Base-by-base conservation (phyloP, 1,140 invertebrate genomes). In the Maconellicoccus hirsutus region DNA sequence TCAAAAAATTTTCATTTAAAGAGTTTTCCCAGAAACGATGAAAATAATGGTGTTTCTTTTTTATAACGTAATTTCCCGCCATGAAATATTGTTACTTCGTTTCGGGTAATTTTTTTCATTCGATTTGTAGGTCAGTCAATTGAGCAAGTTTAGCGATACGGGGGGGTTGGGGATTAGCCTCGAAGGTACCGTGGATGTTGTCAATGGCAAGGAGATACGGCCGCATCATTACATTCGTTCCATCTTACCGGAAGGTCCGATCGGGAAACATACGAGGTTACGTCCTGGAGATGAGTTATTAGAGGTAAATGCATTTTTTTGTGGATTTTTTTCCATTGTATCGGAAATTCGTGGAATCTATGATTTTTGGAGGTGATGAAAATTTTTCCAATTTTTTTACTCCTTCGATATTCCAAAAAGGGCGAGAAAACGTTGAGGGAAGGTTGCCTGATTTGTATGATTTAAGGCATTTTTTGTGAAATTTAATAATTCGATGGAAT, bases 231-330 rank as follows among this genome's bases (percentile, higher is more conserved):
- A 91, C 77, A 90, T 92, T 73, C 79, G 89, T 59, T 90, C 89
- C 4, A 87, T 93, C 33, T 81, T 92, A 14, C 86, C 86, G 1
- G 86, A 92, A 77, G 91, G 92, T n/a, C 91, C 92, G 0, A 89
- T 94, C 0, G 91, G 90, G 0, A 80, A 83, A 70, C 87, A 87
- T 75, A 87, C 86, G 1, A 77, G 85, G 23, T 83, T 97, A 1
- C 84, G 85, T 72, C 90, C 90, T 70, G 93, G 94, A 1, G 95
- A 98, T 81, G 95, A 98, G 80, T 81, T 98, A 25, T 82, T 96
- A 14, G 88, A 84, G 85, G 90, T 91, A 77, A 73, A 33, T 6
- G 3, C 3, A 33, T 33, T 12, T 6, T 33, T 6, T 33, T 33
- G 29, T 33, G 29, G 3, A 33, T 6, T 33, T 6, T 33, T 33